Evolutionary conservation across 2,797 vertebrate genomes (phyloP).

Genomic region (Sphenopsis melanotis): DNA sequence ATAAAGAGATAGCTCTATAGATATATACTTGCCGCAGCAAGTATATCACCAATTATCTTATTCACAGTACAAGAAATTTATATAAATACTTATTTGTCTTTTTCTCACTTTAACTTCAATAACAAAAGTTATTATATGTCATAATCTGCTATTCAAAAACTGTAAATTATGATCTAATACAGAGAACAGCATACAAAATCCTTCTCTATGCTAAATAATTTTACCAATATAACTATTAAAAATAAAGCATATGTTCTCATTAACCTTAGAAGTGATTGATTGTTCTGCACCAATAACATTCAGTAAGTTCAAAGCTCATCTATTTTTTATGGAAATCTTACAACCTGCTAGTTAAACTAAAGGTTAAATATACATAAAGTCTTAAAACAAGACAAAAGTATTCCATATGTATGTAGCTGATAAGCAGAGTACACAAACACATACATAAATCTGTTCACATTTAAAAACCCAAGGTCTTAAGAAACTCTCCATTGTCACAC

Average conservation of each 20-base stretch:
- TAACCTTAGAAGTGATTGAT: slow-evolving; percentile 79
- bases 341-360: slow-evolving; percentile 79
- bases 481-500: not conserved
- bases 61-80: not conserved
- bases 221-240: slow-evolving; percentile 71
- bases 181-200: slow-evolving; percentile 28
- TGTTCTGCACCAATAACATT: slow-evolving; percentile 71
- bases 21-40: not conserved
- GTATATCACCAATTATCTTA: not conserved
- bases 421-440: slow-evolving; percentile 10
- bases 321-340: slow-evolving; percentile 79
- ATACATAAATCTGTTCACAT: not conserved
- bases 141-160: slow-evolving; percentile 14
- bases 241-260: slow-evolving; percentile 77
- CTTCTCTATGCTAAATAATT: slow-evolving; percentile 57
- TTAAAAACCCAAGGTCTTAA: slow-evolving; percentile 46
- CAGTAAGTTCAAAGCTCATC: slow-evolving; percentile 77
- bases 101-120: not conserved
- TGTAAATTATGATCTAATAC: not conserved
- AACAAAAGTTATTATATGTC: not conserved
- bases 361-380: slow-evolving; percentile 81
- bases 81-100: slow-evolving; percentile 6
- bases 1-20: not conserved
- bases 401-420: slow-evolving; percentile 48
- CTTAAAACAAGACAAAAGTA: slow-evolving; percentile 71